Percentiles rank a stretch among this genome's conserved stretches.
Conservation (phyloP, 2,888 invertebrate genomes). For the Phyllotreta striolata region DNA sequence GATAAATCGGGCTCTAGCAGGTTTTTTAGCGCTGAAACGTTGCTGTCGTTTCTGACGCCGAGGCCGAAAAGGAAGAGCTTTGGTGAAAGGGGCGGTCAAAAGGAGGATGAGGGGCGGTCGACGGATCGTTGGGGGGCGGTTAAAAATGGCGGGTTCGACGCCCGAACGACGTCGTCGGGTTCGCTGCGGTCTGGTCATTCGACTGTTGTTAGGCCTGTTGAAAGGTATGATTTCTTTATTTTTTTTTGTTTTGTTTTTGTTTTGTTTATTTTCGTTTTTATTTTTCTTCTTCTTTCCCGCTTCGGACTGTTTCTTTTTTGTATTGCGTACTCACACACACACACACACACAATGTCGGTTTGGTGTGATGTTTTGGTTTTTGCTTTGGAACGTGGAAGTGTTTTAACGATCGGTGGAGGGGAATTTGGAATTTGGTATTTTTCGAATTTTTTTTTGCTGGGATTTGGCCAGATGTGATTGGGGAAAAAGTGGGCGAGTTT, state of each 20-base stretch:
- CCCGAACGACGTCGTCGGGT: slow-evolving; percentile 54
- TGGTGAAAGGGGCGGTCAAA: slow-evolving; percentile 28
- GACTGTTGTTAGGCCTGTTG: slow-evolving; percentile 45
- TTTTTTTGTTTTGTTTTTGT: slow-evolving; percentile 18
- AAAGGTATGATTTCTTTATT: slow-evolving; percentile 50
- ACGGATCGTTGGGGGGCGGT: slow-evolving; percentile 46
- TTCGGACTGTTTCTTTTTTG: background rate
- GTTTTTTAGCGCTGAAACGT: slow-evolving; percentile 56
- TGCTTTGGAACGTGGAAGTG: too few relatives aligned
- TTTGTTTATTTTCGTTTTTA: slow-evolving; percentile 31
- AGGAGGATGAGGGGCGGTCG: slow-evolving; percentile 12
- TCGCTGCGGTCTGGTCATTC: slow-evolving; percentile 52
- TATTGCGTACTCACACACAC: too few relatives aligned
- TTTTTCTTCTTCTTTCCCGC: slow-evolving; percentile 1
- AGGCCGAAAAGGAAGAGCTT: slow-evolving; percentile 56
- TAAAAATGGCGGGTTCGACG: slow-evolving; percentile 52
- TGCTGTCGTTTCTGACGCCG: slow-evolving; percentile 69
- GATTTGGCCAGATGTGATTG: too few relatives aligned
- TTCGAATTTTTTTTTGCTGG: too few relatives aligned
- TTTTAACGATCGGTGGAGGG: too few relatives aligned
- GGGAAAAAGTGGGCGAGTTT: too few relatives aligned
- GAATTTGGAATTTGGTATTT: too few relatives aligned
- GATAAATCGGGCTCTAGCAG: slow-evolving; percentile 44
- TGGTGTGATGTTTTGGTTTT: too few relatives aligned
- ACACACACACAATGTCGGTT: too few relatives aligned